Base-by-base conservation (phyloP, 2,113 vertebrate genomes). In the Saimiri boliviensis region DNA sequence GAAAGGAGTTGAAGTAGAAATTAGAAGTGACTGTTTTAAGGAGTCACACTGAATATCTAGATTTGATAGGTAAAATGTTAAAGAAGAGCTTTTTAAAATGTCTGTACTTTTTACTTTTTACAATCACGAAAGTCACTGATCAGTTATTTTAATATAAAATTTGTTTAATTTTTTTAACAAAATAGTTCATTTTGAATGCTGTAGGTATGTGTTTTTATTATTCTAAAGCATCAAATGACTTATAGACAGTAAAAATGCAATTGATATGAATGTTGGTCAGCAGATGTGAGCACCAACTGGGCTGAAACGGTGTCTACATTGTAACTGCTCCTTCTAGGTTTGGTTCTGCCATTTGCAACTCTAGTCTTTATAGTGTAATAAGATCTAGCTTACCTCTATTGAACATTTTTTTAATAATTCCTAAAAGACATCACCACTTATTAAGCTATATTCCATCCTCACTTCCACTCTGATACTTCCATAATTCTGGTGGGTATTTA, bases 71-170 rank as follows among this genome's bases (percentile, higher is more conserved):
- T 66, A 97, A 95, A 77, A 87, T 17, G 5, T 77, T 92, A 94
- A 94, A 84, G 66, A 98, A 93, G 83, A 91, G 93, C 47, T 98
- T 92, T 88, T 92, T 73, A 56, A 81, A 32, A 14, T 91, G 93
- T 96, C 45, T 37, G 47, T 40, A 89, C 95, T 81, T 30, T 32
- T 92, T 70, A 98, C 97, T 96, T 96, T 80, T 95, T 91, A 97
- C 93, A 98, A 96, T 86, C 98, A 96, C 40, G 40, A 45, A 71
- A 96, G 85, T 82, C 97, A 95, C 94, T 77, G 97, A 91, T 88
- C 25, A 94, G 25, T 89, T 20, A 76, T 93, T 96, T 96, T 93
- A 97, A 68, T 68, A 79, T 63, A 98, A 98, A 98, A 97, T 68
- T 20, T 87, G 47, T 63, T 89, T 96, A 52, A 93, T 89, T 98